Conservation (phyloP, 2,113 vertebrate genomes). For the Kobus ellipsiprymnus region DNA sequence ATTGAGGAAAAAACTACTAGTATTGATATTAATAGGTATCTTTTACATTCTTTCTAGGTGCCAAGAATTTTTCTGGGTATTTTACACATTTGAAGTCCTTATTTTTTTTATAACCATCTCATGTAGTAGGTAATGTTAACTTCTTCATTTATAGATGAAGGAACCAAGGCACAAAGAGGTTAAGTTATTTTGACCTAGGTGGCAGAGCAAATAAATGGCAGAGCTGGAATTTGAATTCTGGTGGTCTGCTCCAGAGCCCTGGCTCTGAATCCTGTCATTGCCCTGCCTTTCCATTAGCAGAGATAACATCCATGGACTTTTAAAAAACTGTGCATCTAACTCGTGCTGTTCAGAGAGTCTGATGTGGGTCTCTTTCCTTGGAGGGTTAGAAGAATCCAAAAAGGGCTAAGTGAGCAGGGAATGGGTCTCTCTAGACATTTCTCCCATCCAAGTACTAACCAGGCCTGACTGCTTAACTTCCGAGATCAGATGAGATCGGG, state of each 20-base stretch:
- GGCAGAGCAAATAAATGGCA: not conserved
- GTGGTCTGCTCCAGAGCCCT: not conserved
- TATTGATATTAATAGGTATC: not conserved
- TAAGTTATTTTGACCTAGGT: not conserved
- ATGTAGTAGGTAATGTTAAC: not conserved
- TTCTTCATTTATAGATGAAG: not conserved
- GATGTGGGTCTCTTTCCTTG: not conserved
- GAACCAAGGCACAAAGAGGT: not conserved
- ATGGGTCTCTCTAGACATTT: not conserved
- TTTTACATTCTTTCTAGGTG: not conserved
- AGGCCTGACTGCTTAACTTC: not conserved
- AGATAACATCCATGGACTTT: not conserved
- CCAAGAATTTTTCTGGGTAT: not conserved
- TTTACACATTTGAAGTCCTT: not conserved
- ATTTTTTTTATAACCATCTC: not conserved
- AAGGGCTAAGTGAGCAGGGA: not conserved
- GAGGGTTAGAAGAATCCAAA: not conserved
- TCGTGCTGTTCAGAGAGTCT: not conserved
- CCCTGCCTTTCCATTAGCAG: not conserved
- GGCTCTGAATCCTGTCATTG: not conserved
- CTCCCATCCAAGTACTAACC: not conserved
- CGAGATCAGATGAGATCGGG: accelerated
- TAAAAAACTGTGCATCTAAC: not conserved
- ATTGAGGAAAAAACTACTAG: not conserved
- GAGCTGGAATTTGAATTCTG: not conserved